Evolutionary conservation across 2,113 vertebrate genomes (phyloP), one percentile per base, ranked within the genome.

Genomic region (Egretta garzetta): DNA sequence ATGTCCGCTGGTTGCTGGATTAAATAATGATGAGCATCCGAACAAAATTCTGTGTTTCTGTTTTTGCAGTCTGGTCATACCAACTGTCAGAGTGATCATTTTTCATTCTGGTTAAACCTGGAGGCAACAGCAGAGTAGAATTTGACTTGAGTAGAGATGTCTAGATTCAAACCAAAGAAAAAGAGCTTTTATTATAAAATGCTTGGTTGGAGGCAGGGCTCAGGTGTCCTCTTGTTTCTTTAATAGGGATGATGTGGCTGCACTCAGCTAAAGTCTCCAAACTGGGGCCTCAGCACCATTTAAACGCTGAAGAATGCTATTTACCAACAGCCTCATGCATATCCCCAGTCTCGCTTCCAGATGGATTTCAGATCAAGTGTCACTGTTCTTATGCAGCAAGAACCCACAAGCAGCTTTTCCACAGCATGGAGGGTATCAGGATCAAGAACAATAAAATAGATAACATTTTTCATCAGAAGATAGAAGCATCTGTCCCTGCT

Each of bases 21-120:
- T 91, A 94, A 94, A 75, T 91, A 96, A 92, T 82, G 73, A 85
- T 58, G 63, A 93, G 68, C 84, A 91, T 87, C 53, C 10, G 2
- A 80, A 80, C 55, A 66, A 85, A 97, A 93, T 76, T 56, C 80
- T 9, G 4, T 73, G 82, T 72, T 95, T 91, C 93, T 87, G 37
- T 96, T 96, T 93, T 70, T 58, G 80, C 76, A 96, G 63, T 49
- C 83, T 64, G 86, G 76, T 92, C 83, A 64, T 75, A 49, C 53
- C 0, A 8, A 56, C 66, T 88, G 92, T 88, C 91, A 76, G 4
- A 89, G 66, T 7, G 68, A 53, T 68, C 9, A 62, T 88, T 82
- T 95, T 85, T 94, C 80, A 95, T 76, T 80, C 80, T 60, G 45
- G 89, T 59, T 90, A 90, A 80, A 95, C 77, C 95, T 80, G 67